These are phyloP conservation scores for Xanthia icteritia DNA, from an alignment of 2,888 invertebrate species.

Conservation along the genomic window DNA sequence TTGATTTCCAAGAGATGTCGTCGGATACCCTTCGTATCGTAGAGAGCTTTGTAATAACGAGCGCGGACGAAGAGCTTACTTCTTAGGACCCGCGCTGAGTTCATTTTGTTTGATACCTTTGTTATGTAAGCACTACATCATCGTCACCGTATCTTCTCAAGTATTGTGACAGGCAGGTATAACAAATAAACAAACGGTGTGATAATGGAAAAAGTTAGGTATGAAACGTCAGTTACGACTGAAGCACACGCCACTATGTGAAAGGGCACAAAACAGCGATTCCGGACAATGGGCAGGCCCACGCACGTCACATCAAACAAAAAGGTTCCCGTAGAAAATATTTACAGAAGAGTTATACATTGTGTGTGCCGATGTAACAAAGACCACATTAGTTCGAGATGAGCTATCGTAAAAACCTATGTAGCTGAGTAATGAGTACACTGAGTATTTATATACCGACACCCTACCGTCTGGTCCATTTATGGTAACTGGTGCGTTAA, in stretches of 20 bases:
- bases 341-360: constrained; percentile 74
- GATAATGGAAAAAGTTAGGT: constrained; percentile 63
- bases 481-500: constrained; percentile 17
- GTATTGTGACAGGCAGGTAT: constrained; percentile 37
- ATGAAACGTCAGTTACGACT: constrained; percentile 62
- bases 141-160: constrained; percentile 25
- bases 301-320: constrained; percentile 77
- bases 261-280: constrained; percentile 71
- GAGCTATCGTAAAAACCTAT: constrained; percentile 71
- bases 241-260: constrained; percentile 69
- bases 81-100: constrained; percentile 21
- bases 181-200: constrained; percentile 55
- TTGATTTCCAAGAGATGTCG: constrained; percentile 59
- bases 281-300: constrained; percentile 75
- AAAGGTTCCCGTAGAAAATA: constrained; percentile 72
- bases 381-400: constrained; percentile 76
- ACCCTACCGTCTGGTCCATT: constrained; percentile 40
- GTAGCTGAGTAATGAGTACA: constrained; percentile 65
- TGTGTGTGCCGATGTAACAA: constrained; percentile 73
- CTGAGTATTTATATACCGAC: constrained; percentile 49
- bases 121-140: constrained; percentile 33
- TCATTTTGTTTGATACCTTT: constrained; percentile 44
- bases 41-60: constrained; percentile 53
- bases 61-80: constrained; percentile 30
- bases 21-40: constrained; percentile 35